Percentiles rank a stretch among this genome's conserved stretches.
Evolutionary conservation across 2,113 vertebrate species (phyloP).

Genomic region (Kryptolebias marmoratus): DNA sequence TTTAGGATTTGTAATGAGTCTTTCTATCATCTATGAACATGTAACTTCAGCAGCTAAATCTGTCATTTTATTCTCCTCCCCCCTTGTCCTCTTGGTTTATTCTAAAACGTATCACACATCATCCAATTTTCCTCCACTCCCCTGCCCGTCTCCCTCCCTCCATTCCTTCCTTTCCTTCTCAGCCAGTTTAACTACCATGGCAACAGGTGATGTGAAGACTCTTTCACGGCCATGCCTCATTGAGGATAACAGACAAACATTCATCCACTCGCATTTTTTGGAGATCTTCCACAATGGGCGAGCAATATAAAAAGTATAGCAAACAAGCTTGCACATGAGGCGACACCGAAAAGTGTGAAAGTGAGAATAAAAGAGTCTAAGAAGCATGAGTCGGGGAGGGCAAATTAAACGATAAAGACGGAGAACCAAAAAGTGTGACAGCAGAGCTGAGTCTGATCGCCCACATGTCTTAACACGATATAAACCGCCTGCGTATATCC

Average conservation of each 20-base stretch:
- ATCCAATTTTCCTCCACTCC: conserved; percentile 56
- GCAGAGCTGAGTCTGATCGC: conserved; percentile 44
- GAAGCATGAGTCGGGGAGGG: conserved; percentile 29
- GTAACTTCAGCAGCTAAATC: background rate
- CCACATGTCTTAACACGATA: conserved; percentile 37
- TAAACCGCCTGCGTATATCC: conserved; percentile 26
- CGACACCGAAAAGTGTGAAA: conserved; percentile 35
- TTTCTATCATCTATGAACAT: conserved; percentile 6
- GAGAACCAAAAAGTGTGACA: conserved; percentile 40
- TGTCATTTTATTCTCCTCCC: conserved; percentile 6
- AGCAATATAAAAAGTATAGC: conserved; percentile 44
- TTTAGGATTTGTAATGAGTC: background rate
- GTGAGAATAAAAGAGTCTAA: conserved; percentile 49
- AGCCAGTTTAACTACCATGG: conserved; percentile 79
- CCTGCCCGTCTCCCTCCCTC: conserved; percentile 33
- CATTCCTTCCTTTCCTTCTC: conserved; percentile 64
- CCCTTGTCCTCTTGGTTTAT: conserved; percentile 24
- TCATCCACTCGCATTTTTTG: conserved; percentile 12
- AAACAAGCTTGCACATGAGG: conserved; percentile 33
- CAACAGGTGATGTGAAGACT: conserved; percentile 75
- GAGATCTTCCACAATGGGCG: conserved; percentile 21
- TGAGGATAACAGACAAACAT: conserved; percentile 39
- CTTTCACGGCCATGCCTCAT: conserved; percentile 48
- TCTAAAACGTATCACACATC: conserved; percentile 58
- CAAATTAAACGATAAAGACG: conserved; percentile 48